Conservation (phyloP, 2,113 vertebrate genomes). For the Alces alces region DNA sequence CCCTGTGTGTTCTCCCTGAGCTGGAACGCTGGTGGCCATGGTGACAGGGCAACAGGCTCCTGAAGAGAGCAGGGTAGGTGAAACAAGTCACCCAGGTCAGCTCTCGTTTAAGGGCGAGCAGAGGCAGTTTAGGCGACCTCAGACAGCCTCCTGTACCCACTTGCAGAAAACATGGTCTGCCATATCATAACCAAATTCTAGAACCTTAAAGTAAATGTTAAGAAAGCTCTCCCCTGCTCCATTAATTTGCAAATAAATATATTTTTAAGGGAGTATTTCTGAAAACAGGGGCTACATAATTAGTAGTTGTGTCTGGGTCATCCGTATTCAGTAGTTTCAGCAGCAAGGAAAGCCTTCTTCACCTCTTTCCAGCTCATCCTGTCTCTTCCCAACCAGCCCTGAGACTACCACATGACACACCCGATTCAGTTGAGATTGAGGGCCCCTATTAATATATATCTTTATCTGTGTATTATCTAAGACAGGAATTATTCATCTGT, state of each 20-base stretch:
- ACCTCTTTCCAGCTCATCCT: neutral
- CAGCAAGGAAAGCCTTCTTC: neutral
- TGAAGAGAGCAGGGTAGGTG: neutral
- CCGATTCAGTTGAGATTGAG: neutral
- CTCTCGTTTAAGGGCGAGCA: neutral
- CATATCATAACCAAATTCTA: neutral
- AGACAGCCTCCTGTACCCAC: neutral
- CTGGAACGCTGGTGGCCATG: neutral
- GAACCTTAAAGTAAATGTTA: neutral
- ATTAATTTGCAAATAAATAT: conserved; percentile 10
- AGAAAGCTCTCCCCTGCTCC: neutral
- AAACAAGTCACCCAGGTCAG: neutral
- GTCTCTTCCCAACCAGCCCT: neutral
- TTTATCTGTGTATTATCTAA: neutral
- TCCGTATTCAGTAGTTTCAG: neutral
- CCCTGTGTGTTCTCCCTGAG: neutral
- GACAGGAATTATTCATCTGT: neutral
- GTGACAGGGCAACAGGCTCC: neutral
- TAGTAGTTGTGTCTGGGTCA: neutral
- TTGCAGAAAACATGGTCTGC: neutral
- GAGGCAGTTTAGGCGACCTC: neutral
- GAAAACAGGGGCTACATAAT: neutral
- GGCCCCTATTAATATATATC: neutral
- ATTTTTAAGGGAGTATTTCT: neutral
- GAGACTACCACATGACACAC: neutral